A percentile compares a stretch with the other conserved stretches of the same genome.
phyloP scores from a whole-genome alignment of 1,140 invertebrate genomes.

The Drosophila watanabei region DNA sequence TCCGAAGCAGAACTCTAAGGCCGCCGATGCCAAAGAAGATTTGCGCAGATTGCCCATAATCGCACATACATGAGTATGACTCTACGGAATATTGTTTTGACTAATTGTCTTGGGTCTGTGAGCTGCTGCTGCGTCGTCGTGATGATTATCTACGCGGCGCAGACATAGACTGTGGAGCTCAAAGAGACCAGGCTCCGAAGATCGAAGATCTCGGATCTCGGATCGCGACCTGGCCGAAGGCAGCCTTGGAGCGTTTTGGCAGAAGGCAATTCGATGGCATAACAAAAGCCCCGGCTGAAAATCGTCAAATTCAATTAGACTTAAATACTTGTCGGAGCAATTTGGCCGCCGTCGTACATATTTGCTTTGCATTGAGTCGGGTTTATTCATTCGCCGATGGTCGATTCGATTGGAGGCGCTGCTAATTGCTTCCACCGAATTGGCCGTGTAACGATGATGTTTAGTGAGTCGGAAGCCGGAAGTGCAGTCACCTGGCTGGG shows the following conservation, averaged over 20 bases:
- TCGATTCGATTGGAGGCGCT: constrained; percentile 29
- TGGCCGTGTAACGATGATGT: constrained; percentile 55
- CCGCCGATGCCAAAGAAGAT: constrained; percentile 79
- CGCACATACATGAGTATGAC: constrained; percentile 34
- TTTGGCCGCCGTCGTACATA: constrained; percentile 56
- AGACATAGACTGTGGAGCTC: not conserved
- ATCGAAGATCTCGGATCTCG: constrained; percentile 22
- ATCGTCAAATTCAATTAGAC: constrained; percentile 83
- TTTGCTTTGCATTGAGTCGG: constrained; percentile 81
- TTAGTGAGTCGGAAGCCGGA: constrained; percentile 66
- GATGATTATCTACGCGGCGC: constrained; percentile 67
- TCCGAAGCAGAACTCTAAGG: constrained; percentile 58
- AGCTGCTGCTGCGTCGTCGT: constrained; percentile 51
- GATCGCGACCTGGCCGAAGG: constrained; percentile 29
- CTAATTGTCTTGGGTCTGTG: constrained; percentile 65
- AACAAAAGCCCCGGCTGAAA: constrained; percentile 36
- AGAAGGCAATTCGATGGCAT: constrained; percentile 45
- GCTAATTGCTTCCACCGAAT: constrained; percentile 71
- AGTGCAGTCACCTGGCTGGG: constrained; percentile 43
- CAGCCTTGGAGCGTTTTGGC: constrained; percentile 78
- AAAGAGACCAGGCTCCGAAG: constrained; percentile 39
- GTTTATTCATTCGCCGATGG: constrained; percentile 66
- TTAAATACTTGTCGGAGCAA: constrained; percentile 82
- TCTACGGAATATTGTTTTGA: constrained; percentile 74
- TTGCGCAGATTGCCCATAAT: constrained; percentile 75